Evolutionary conservation across 2,113 vertebrate genomes (phyloP).

Genomic region (Propithecus coquereli): DNA sequence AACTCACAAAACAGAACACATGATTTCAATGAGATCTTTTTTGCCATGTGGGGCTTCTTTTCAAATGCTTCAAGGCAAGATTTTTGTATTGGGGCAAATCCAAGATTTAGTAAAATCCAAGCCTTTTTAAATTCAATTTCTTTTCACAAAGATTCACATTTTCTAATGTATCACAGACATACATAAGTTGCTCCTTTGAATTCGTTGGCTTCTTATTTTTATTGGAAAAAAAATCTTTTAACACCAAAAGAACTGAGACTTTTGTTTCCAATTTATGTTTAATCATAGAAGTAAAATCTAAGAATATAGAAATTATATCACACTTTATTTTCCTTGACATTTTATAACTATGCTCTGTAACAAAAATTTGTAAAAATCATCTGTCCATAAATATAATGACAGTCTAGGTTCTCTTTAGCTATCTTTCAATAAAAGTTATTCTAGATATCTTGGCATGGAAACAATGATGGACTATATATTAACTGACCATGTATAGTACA

Average conservation of each 20-base stretch:
- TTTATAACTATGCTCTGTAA: neutral
- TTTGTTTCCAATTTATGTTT: slow-evolving; percentile 16
- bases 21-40: slow-evolving; percentile 41
- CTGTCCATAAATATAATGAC: neutral
- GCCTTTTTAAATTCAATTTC: slow-evolving; percentile 1
- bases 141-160: slow-evolving; percentile 26
- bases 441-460: neutral
- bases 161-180: neutral
- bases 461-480: neutral
- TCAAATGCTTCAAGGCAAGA: neutral
- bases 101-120: slow-evolving; percentile 30
- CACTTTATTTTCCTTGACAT: neutral
- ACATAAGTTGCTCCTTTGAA: neutral
- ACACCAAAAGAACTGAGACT: neutral
- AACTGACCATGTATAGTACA: neutral
- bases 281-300: slow-evolving; percentile 18
- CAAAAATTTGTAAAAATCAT: neutral
- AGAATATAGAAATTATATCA: neutral
- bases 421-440: slow-evolving; percentile 20
- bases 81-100: slow-evolving; percentile 9
- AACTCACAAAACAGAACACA: slow-evolving; percentile 24
- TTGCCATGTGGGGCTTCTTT: slow-evolving; percentile 24
- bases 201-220: slow-evolving; percentile 33
- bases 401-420: neutral
- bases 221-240: neutral